These are phyloP conservation scores for Scaptomyza pallida DNA, from an alignment of 1,140 invertebrate species.

Conservation along the genomic window DNA sequence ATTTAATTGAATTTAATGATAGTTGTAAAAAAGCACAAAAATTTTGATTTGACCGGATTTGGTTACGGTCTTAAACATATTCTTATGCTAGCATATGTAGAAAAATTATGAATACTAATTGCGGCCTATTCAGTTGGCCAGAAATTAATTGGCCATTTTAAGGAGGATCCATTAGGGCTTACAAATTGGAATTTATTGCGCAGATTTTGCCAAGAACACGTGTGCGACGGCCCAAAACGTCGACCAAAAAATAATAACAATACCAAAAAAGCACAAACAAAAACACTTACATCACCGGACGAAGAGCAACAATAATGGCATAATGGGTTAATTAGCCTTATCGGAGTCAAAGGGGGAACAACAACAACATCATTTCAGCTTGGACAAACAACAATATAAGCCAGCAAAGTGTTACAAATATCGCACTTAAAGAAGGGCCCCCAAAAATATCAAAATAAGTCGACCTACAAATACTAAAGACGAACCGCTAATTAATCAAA, in stretches of 20 bases:
- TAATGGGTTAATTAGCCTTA: conserved; percentile 81
- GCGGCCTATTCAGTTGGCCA: conserved; percentile 56
- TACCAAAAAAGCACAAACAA: conserved; percentile 10
- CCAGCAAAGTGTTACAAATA: conserved; percentile 82
- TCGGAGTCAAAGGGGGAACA: conserved; percentile 48
- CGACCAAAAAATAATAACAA: conserved; percentile 44
- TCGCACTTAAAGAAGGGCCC: conserved; percentile 68
- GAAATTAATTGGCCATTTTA: conserved; percentile 68
- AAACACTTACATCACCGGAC: conserved; percentile 23
- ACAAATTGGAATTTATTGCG: conserved; percentile 77
- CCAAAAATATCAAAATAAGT: conserved; percentile 17
- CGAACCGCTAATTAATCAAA: conserved; percentile 68
- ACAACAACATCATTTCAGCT: conserved; percentile 26
- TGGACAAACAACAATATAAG: conserved; percentile 57
- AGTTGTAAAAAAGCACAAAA: too few relatives aligned
- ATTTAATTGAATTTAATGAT: too few relatives aligned
- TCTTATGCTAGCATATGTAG: conserved; percentile 21
- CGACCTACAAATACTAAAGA: conserved; percentile 18
- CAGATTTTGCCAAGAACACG: conserved; percentile 61
- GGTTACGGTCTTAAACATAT: conserved; percentile 20
- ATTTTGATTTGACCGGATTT: conserved; percentile 10
- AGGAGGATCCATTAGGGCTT: conserved; percentile 73
- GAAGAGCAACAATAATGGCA: conserved; percentile 67
- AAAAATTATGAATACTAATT: conserved; percentile 59
- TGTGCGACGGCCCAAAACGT: conserved; percentile 61